These are phyloP conservation scores for Lymantria dispar DNA, from an alignment of 2,888 invertebrate genomes.

Conservation along the genomic window DNA sequence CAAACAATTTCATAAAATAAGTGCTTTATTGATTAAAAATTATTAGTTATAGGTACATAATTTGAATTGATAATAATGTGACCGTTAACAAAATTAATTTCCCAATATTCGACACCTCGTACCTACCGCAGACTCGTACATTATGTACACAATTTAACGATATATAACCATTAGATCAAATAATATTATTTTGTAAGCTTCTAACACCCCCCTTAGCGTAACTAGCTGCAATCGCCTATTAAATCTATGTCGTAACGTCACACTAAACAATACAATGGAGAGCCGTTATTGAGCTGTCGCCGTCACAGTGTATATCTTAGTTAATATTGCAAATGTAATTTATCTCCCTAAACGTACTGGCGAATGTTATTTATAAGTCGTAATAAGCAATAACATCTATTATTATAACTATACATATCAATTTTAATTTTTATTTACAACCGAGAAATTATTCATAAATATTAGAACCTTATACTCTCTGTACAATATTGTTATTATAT, in stretches of 20 bases:
- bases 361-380: slow-evolving; percentile 3
- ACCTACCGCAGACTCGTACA: slow-evolving; percentile 27
- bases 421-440: slow-evolving; percentile 63
- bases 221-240: slow-evolving; percentile 3
- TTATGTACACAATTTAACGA: slow-evolving; percentile 54
- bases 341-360: background rate
- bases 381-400: slow-evolving; percentile 43
- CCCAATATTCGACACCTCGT: slow-evolving; percentile 30
- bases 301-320: background rate
- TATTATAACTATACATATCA: slow-evolving; percentile 42
- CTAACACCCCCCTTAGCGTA: no score
- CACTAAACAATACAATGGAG: background rate
- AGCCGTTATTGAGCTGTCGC: background rate
- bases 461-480: slow-evolving; percentile 73
- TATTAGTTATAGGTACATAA: slow-evolving; percentile 65
- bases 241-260: slow-evolving; percentile 7
- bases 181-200: slow-evolving; percentile 31
- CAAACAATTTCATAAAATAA: slow-evolving; percentile 77
- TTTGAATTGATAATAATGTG: slow-evolving; percentile 59
- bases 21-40: slow-evolving; percentile 79
- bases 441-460: slow-evolving; percentile 59
- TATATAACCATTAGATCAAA: slow-evolving; percentile 31
- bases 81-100: slow-evolving; percentile 52
- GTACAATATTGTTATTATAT: slow-evolving; percentile 62
- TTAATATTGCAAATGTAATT: background rate